Evolutionary conservation across 1,140 invertebrate genomes (phyloP).

Genomic region (Hylaeus volcanicus): DNA sequence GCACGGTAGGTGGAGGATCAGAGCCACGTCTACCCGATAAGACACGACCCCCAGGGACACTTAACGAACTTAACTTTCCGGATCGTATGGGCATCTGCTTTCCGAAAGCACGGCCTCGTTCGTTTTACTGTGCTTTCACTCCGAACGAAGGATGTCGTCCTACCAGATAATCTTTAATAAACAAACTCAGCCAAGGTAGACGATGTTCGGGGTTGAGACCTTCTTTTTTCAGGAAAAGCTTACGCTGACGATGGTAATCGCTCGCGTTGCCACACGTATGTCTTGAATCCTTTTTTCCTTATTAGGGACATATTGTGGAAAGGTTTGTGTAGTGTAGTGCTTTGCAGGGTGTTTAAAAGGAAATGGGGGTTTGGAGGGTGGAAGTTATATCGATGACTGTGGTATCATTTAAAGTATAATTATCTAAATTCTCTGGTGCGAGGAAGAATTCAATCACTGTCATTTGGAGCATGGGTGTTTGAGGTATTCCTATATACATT

Average conservation of each 20-base stretch:
- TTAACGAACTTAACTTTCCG: slow-evolving; percentile 71
- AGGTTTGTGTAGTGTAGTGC: not conserved
- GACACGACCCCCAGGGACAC: slow-evolving; percentile 70
- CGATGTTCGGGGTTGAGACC: not conserved
- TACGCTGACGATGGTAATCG: not conserved
- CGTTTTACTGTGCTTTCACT: not conserved
- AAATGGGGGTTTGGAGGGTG: too few relatives aligned
- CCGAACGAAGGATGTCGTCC: slow-evolving; percentile 8
- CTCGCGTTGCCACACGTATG: not conserved
- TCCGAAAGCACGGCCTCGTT: slow-evolving; percentile 20
- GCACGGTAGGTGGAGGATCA: slow-evolving; percentile 72
- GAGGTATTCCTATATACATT: too few relatives aligned
- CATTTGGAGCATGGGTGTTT: too few relatives aligned
- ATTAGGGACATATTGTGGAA: not conserved
- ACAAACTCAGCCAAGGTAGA: not conserved
- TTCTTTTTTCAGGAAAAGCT: not conserved
- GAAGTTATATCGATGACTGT: too few relatives aligned
- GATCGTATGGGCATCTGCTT: slow-evolving; percentile 62
- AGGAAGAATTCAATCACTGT: too few relatives aligned
- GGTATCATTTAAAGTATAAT: too few relatives aligned
- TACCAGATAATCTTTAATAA: slow-evolving; percentile 35
- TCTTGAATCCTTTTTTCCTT: not conserved
- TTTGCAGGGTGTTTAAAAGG: too few relatives aligned
- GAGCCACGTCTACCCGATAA: slow-evolving; percentile 72
- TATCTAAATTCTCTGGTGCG: too few relatives aligned